Conservation (phyloP, 2,888 invertebrate genomes). For the Holacanthella duospinosa region DNA sequence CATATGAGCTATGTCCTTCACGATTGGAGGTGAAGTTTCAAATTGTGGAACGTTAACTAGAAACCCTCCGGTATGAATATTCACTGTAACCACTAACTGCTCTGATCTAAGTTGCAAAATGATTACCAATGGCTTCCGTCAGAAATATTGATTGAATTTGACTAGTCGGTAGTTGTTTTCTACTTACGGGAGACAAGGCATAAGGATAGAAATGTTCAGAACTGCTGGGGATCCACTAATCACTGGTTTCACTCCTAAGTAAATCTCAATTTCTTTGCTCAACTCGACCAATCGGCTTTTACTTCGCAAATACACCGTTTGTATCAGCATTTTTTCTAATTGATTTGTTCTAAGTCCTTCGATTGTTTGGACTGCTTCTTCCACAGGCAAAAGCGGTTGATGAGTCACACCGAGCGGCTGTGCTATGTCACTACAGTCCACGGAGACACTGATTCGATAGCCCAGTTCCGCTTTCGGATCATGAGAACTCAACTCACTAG, state of each 20-base stretch:
- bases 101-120: slow-evolving; percentile 54
- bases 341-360: slow-evolving; percentile 38
- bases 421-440: slow-evolving; percentile 68
- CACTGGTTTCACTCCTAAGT: slow-evolving; percentile 51
- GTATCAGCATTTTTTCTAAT: slow-evolving; percentile 85
- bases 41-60: slow-evolving; percentile 88
- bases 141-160: background rate
- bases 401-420: slow-evolving; percentile 54
- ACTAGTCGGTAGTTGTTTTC: background rate
- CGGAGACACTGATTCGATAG: slow-evolving; percentile 77
- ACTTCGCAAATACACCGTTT: slow-evolving; percentile 88
- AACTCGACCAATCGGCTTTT: slow-evolving; percentile 71
- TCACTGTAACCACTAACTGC: slow-evolving; percentile 81
- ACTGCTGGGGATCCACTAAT: slow-evolving; percentile 87
- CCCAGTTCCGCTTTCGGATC: slow-evolving; percentile 76
- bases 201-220: slow-evolving; percentile 75
- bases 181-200: slow-evolving; percentile 54
- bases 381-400: slow-evolving; percentile 43
- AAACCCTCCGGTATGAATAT: slow-evolving; percentile 84
- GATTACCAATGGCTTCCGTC: background rate
- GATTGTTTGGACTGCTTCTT: slow-evolving; percentile 44
- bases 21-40: slow-evolving; percentile 59
- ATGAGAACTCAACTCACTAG: slow-evolving; percentile 47
- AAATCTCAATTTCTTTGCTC: slow-evolving; percentile 57
- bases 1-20: slow-evolving; percentile 63